Evolutionary conservation across 1,140 invertebrate genomes (phyloP).

Genomic region (Nylanderia fulva): DNA sequence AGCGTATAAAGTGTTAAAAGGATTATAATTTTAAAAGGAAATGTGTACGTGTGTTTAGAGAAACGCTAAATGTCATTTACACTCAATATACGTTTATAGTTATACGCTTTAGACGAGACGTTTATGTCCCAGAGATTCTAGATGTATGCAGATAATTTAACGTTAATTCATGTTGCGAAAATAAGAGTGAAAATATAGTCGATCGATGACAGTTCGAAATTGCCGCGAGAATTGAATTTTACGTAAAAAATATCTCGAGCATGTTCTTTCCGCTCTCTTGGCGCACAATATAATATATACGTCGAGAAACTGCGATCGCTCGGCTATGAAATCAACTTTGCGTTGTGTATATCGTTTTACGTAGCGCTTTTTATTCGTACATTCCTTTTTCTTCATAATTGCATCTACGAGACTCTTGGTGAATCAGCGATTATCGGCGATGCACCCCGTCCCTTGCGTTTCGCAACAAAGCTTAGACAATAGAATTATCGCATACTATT

Average conservation of each 20-base stretch:
- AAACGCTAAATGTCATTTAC: neutral
- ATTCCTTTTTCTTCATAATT: conserved; percentile 10
- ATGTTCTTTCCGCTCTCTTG: neutral
- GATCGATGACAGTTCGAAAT: conserved; percentile 38
- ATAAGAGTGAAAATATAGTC: conserved; percentile 5
- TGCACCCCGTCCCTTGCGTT: neutral
- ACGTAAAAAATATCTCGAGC: neutral
- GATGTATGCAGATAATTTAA: neutral
- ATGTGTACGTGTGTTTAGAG: too few relatives aligned
- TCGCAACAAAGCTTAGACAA: neutral
- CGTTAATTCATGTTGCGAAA: neutral
- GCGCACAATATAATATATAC: conserved; percentile 9
- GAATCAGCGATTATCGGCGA: conserved; percentile 3
- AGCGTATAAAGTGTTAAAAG: neutral
- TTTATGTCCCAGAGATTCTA: neutral
- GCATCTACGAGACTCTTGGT: neutral
- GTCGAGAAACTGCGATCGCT: conserved; percentile 16
- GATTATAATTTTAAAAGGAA: neutral
- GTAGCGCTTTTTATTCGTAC: conserved; percentile 38
- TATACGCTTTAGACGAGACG: neutral
- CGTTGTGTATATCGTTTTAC: conserved; percentile 1
- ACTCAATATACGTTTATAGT: neutral
- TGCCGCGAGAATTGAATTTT: neutral
- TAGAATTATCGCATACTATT: neutral
- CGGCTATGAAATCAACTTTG: conserved; percentile 20